A percentile compares a stretch with the other conserved stretches of the same genome.
Conservation (phyloP, 2,113 vertebrate species). For the Sphaerodactylus townsendi region DNA sequence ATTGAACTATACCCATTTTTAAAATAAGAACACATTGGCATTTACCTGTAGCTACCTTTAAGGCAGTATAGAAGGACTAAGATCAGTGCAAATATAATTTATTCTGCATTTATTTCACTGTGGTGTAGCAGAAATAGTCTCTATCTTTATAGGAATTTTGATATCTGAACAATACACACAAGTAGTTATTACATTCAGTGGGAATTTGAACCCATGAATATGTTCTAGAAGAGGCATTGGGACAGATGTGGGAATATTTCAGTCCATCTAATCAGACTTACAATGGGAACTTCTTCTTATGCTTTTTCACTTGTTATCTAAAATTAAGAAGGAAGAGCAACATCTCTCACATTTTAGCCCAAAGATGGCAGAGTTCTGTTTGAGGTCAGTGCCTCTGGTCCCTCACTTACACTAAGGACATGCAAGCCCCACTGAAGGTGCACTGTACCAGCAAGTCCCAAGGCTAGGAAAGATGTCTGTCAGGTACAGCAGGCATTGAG, state of each 20-base stretch:
- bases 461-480: too few species aligned
- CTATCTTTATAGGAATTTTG: not conserved
- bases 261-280: not conserved
- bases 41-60: not conserved
- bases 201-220: not conserved
- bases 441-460: too few species aligned
- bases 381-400: too few species aligned
- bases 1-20: not conserved
- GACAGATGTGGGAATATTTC: not conserved
- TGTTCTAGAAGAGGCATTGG: not conserved
- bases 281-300: not conserved
- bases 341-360: not conserved
- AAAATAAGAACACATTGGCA: not conserved
- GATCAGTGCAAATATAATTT: not conserved
- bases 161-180: not conserved
- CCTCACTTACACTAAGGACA: too few species aligned
- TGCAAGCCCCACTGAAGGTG: too few species aligned
- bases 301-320: not conserved
- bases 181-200: not conserved
- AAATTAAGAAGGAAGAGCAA: not conserved
- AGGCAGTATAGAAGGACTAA: not conserved
- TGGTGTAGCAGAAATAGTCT: not conserved
- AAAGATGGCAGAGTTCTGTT: not conserved
- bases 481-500: too few species aligned
- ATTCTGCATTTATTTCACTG: not conserved